Base-by-base conservation (phyloP, 2,113 vertebrate genomes). In the Physeter macrocephalus region DNA sequence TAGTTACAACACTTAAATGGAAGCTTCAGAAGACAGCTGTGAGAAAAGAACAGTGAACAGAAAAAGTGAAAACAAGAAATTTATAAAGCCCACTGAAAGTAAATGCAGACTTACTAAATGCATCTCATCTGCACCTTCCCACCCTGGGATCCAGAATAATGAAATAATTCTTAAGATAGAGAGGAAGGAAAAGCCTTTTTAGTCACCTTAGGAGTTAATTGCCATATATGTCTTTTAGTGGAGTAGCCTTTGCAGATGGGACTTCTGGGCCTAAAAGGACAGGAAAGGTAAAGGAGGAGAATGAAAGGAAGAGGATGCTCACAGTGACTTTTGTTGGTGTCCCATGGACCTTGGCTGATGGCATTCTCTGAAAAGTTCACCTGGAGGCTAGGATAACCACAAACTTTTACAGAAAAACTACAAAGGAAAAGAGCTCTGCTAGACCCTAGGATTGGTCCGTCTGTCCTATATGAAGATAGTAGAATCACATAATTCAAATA, bases 21-120 rank as follows among this genome's bases (percentile, higher is more conserved):
- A 96, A 84, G 41, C 61, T 84, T 92, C 86, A 67, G 52, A 62
- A 93, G 59, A 80, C 72, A 94, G 59, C 41, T 74, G 72, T 29
- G 83, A 78, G 64, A 81, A 94, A 97, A 94, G 10, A 39, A 61
- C 29, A 23, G 2, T 86, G 39, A 66, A 52, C 66, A 64, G 77
- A 82, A 14, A 71, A 64, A 34, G 4, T 62, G 88, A 52, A 36
- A 20, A 81, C 43, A 78, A 71, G 43, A 77, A 85, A 93, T 94
- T 34, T 74, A 59, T 49, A 80, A 36, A 75, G 61, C 15, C 2
- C 21, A 62, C 0, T 34, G 13, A 6, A 89, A 77, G 10, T 11
- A 34, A 17, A 31, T 62, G 72, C 49, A 74, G 25, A 88, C 20
- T 69, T 77, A 12, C 62, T 12, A 84, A 67, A 18, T 86, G 80